These are phyloP conservation scores for Epistrophe eligans DNA, from an alignment of 2,888 invertebrate genomes.

Conservation along the genomic window DNA sequence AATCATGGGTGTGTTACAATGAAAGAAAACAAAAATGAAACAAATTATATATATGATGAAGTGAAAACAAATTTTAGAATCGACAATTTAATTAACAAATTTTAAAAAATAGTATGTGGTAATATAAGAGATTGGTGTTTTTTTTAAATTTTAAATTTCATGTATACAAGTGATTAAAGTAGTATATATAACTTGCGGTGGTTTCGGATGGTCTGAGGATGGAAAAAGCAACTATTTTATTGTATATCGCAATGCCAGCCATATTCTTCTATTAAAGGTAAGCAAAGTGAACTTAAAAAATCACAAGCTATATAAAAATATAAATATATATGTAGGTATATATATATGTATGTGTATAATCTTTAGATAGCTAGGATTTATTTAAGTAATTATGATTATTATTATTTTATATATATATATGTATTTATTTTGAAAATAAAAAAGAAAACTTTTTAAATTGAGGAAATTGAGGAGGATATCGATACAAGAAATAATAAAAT, in stretches of 20 bases:
- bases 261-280: conserved; percentile 68
- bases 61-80: conserved; percentile 64
- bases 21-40: conserved; percentile 28
- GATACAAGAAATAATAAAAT: background rate
- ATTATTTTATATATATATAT: background rate
- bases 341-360: conserved; percentile 58
- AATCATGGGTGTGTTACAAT: conserved; percentile 73
- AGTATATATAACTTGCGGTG: conserved; percentile 43
- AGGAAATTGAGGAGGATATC: conserved; percentile 22
- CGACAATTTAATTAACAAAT: conserved; percentile 61
- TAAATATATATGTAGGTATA: background rate
- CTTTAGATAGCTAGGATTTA: conserved; percentile 68
- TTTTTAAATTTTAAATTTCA: conserved; percentile 34
- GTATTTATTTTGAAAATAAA: background rate
- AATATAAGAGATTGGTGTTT: conserved; percentile 42
- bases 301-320: conserved; percentile 54
- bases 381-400: conserved; percentile 25
- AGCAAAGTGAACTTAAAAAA: conserved; percentile 50
- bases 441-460: background rate
- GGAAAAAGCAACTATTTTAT: conserved; percentile 51
- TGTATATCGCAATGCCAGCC: conserved; percentile 74
- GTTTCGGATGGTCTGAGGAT: conserved; percentile 55
- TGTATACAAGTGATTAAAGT: conserved; percentile 45
- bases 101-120: conserved; percentile 41
- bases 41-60: conserved; percentile 29